These are phyloP conservation scores for Ceratina japonica DNA, from an alignment of 1,140 invertebrate species.

Conservation along the genomic window DNA sequence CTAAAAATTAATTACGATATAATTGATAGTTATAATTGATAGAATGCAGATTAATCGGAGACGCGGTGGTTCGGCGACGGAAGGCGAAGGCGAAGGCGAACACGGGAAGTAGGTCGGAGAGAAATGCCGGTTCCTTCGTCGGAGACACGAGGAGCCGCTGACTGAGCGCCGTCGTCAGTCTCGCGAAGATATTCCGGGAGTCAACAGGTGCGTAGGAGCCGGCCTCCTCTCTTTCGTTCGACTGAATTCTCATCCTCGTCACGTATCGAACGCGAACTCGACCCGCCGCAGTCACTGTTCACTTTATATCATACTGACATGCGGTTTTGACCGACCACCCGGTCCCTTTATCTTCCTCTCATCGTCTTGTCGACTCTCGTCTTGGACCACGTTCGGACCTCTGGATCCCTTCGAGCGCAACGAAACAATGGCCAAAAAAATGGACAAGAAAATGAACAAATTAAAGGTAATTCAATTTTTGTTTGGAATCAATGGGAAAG, in stretches of 20 bases:
- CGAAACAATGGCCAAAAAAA: too few relatives aligned
- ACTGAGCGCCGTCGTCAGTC: conserved; percentile 75
- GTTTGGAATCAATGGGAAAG: too few relatives aligned
- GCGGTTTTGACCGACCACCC: neutral
- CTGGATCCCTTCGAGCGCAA: neutral
- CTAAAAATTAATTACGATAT: too few relatives aligned
- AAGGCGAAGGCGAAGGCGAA: conserved; percentile 55
- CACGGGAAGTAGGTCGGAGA: conserved; percentile 74
- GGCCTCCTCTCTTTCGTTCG: conserved; percentile 23
- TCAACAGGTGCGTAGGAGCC: conserved; percentile 75
- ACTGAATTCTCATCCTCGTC: neutral
- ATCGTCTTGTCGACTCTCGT: neutral
- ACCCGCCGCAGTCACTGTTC: too few relatives aligned
- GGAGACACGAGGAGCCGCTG: conserved; percentile 64
- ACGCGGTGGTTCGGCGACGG: conserved; percentile 41
- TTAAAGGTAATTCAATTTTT: conserved; percentile 22
- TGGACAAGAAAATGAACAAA: conserved; percentile 16
- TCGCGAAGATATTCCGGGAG: conserved; percentile 77
- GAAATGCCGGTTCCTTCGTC: conserved; percentile 63
- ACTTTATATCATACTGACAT: neutral
- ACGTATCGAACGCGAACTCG: too few relatives aligned
- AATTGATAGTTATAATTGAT: neutral
- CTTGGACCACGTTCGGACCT: too few relatives aligned
- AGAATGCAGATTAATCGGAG: conserved; percentile 9
- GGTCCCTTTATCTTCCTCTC: neutral